Evolutionary conservation across 2,888 invertebrate genomes (phyloP).

Genomic region (Ochropleura leucogaster): DNA sequence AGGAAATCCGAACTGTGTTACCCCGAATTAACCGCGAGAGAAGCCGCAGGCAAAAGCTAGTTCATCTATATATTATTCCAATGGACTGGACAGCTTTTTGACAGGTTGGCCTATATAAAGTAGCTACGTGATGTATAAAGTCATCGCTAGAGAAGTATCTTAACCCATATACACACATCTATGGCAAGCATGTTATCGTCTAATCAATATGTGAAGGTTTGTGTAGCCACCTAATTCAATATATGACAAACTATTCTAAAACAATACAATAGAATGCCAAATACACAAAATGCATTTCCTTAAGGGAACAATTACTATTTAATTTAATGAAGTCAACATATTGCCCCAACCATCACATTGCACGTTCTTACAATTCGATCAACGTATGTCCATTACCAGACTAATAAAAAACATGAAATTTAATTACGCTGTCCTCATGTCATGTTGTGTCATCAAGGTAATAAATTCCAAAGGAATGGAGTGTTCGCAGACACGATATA

Average conservation of each 20-base stretch:
- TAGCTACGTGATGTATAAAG: background rate
- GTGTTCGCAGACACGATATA: constrained; percentile 36
- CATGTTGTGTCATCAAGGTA: constrained; percentile 40
- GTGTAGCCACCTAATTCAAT: background rate
- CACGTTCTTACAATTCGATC: constrained; percentile 7
- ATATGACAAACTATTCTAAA: background rate
- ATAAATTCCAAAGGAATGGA: constrained; percentile 40
- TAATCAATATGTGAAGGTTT: no score
- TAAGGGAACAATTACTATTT: no score
- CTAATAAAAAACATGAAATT: constrained; percentile 51
- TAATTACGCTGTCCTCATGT: constrained; percentile 31
- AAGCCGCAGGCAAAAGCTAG: no score
- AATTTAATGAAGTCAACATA: background rate
- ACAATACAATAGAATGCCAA: background rate
- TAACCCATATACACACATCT: no score
- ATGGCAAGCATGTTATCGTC: no score
- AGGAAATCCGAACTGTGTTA: no score
- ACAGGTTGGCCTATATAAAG: background rate
- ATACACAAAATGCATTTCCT: no score
- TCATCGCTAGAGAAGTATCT: no score
- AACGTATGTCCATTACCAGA: constrained; percentile 1
- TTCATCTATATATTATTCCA: background rate
- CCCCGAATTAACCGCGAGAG: no score
- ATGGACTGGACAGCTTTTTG: background rate
- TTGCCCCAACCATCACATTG: background rate